Base-by-base conservation (phyloP, 2,113 vertebrate species). In the Chauna torquata region DNA sequence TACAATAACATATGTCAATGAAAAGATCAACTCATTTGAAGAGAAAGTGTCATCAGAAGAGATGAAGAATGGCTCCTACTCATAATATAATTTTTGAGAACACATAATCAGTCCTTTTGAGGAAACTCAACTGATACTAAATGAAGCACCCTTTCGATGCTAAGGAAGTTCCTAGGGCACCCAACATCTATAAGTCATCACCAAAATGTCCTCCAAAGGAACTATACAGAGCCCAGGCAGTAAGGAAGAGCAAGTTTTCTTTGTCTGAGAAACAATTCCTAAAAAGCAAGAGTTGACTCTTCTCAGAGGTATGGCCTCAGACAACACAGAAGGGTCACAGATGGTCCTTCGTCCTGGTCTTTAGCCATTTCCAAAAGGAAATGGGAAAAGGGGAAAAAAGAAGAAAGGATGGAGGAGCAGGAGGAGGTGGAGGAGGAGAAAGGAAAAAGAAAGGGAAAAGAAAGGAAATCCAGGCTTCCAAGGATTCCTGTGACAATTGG, bases 1-100 rank as follows among this genome's bases (percentile, higher is more conserved):
- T 38, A 80, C 23, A 82, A 45, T 68, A 96, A 88, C 84, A 94
- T 83, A 94, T 94, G 76, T 59, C 65, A 88, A 10, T 28, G 9
- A 24, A 91, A 91, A 94, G 62, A 96, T 82, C 83, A 91, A 28
- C n/a, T 77, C 25, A 24, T 94, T 79, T 2, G 3, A 88, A 93
- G 16, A 92, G 9, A 72, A 82, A 36, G 27, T 36, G 45, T 71
- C 52, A 76, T 79, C 65, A 88, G 81, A 89, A 58, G 32, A 85
- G 24, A 19, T 57, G 44, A 91, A 82, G 36, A 78, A 76, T 20
- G 30, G 34, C 30, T 84, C 28, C 58, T 79, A 45, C 54, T 80
- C 36, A 69, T 38, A 91, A 47, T 19, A 45, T 7, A 71, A 78
- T 82, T 86, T 62, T 82, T 80, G 54, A 82, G 90, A 96, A 55